Percentiles rank a stretch among this genome's conserved stretches.
Conservation (phyloP, 2,888 invertebrate genomes). For the Epirrhoe alternata region DNA sequence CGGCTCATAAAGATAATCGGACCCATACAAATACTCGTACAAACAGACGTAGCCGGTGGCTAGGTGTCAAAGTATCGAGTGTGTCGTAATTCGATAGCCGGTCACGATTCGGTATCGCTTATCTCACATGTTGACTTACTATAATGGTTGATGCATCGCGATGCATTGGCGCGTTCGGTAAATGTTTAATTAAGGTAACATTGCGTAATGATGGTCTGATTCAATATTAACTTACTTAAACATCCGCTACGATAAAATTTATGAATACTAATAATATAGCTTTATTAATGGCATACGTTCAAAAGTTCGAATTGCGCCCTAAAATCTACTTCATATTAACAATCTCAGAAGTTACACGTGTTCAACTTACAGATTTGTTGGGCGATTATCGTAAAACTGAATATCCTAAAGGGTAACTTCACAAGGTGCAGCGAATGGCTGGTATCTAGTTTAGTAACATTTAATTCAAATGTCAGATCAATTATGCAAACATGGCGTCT, state of each 20-base stretch:
- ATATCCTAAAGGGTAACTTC: conserved; percentile 30
- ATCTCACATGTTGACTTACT: conserved; percentile 70
- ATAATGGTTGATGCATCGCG: conserved; percentile 68
- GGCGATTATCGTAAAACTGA: conserved; percentile 27
- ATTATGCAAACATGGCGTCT: conserved; percentile 53
- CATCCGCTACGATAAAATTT: conserved; percentile 32
- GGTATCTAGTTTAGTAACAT: conserved; percentile 28
- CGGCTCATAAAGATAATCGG: conserved; percentile 59
- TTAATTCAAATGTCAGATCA: conserved; percentile 44
- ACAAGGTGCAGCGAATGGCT: conserved; percentile 33
- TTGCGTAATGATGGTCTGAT: conserved; percentile 45
- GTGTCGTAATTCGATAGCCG: conserved; percentile 74
- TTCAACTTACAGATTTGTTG: conserved; percentile 27
- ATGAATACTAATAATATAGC: too few species aligned
- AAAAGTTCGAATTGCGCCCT: conserved; percentile 8
- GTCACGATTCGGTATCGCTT: conserved; percentile 76
- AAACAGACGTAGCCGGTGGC: conserved; percentile 65
- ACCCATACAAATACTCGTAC: conserved; percentile 62
- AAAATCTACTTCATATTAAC: conserved; percentile 23
- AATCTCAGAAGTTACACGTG: conserved; percentile 17
- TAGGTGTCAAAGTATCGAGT: conserved; percentile 72
- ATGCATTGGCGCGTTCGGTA: conserved; percentile 71
- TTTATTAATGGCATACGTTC: conserved; percentile 6
- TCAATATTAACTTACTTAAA: conserved; percentile 27
- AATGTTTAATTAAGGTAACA: conserved; percentile 67